Evolutionary conservation across 2,113 vertebrate species (phyloP), one percentile per base, ranked within the genome.

Genomic region (Odocoileus virginianus): DNA sequence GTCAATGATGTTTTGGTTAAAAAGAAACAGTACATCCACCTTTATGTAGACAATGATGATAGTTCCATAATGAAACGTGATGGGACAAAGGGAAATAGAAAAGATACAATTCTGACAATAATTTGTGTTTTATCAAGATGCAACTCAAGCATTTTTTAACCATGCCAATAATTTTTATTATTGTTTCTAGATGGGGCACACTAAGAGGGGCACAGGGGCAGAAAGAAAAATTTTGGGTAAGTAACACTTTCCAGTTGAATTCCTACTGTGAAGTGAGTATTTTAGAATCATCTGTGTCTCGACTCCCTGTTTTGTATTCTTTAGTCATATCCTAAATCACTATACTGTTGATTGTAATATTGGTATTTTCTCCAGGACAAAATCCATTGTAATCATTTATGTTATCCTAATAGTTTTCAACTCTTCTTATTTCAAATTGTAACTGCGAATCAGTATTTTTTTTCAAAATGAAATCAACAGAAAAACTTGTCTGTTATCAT

Each of bases 161-260:
- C 15, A 7, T 47, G 21, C 11, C 7, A 61, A 30, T 93, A 47
- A 43, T 57, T 92, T 78, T 55, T 87, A 6, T 74, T 87, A 21
- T 92, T 89, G 5, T 95, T 97, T 95, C 88, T 91, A 99, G 99
- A 76, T 99, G 99, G 99, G 99, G 99, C 45, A 89, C 19, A 11
- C 30, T 98, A 83, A 71, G 21, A 98, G 98, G 96, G 78, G 98
- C 97, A 95, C 93, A 96, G 16, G 98, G 98, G 30, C 87, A 50
- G 47, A 99, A 98, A 81, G 97, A 98, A 97, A 99, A 99, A 90
- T 99, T 98, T 54, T 99, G 99, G 99, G 99, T 99, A 98, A 98
- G 99, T 98, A 78, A 92, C 74, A 55, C 0, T 58, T 97, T 96
- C 6, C 1, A 12, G 9, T 3, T 87, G 3, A 91, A 40, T 61